A percentile compares a stretch with the other conserved stretches of the same genome.
These are phyloP conservation scores for Irena cyanogastra DNA, from an alignment of 2,113 vertebrate species.

Conservation along the genomic window DNA sequence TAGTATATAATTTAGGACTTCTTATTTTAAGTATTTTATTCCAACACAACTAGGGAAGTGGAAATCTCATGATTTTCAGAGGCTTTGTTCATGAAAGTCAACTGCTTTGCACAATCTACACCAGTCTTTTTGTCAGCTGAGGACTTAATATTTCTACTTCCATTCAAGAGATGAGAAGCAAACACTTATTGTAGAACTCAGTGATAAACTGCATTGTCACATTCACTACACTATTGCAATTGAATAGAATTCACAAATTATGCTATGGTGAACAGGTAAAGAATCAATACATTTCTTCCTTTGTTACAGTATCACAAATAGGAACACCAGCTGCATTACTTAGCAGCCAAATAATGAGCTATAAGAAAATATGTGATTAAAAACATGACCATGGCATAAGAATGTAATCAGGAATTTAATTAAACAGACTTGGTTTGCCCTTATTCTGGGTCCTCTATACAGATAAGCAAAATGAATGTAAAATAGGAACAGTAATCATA, in stretches of 20 bases:
- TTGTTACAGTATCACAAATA: neutral
- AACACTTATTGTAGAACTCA: neutral
- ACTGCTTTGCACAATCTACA: neutral
- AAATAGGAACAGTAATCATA: neutral
- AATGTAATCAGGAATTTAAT: neutral
- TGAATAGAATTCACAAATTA: neutral
- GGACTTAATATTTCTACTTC: neutral
- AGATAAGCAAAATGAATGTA: neutral
- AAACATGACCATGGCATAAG: neutral
- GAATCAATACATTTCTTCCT: neutral
- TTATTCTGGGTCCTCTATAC: neutral
- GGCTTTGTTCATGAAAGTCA: neutral
- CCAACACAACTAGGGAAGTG: fast-evolving
- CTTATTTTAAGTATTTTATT: neutral
- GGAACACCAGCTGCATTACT: neutral
- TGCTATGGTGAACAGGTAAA: neutral
- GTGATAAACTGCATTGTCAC: neutral
- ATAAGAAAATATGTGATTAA: neutral
- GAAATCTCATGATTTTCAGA: neutral
- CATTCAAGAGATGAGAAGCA: neutral
- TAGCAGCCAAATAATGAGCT: neutral
- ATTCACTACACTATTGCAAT: neutral
- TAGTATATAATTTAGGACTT: neutral
- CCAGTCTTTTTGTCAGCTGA: neutral
- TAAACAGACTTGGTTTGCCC: neutral